phyloP scores from a whole-genome alignment of 2,113 vertebrate species.

The Triplophysa siluroides region DNA sequence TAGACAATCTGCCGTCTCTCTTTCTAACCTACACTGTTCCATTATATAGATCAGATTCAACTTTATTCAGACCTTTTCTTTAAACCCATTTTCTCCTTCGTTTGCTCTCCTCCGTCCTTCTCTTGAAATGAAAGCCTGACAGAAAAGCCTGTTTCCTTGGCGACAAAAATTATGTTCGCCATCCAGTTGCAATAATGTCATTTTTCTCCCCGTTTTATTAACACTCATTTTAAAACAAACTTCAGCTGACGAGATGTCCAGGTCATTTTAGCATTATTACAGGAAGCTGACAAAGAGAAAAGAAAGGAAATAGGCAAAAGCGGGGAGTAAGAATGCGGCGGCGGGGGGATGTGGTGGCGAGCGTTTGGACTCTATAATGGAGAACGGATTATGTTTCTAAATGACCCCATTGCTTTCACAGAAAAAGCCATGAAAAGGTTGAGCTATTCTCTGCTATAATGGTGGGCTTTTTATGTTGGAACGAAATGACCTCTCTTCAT shows the following conservation, averaged over 20 bases:
- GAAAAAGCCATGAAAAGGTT: conserved; percentile 56
- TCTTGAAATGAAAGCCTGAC: conserved; percentile 22
- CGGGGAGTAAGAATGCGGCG: conserved; percentile 35
- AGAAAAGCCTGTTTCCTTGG: conserved; percentile 53
- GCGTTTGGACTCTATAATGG: conserved; percentile 48
- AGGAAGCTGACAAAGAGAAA: conserved; percentile 27
- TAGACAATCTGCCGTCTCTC: conserved; percentile 29
- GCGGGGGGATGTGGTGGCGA: neutral
- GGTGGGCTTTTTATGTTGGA: conserved; percentile 52
- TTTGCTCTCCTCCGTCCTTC: conserved; percentile 25
- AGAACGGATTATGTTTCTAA: conserved; percentile 60
- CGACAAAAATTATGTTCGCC: conserved; percentile 45
- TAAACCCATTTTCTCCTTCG: conserved; percentile 23
- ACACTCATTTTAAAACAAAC: conserved; percentile 52
- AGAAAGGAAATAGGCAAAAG: conserved; percentile 20
- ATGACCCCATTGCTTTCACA: conserved; percentile 50
- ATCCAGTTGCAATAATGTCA: conserved; percentile 46
- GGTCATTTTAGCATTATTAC: conserved; percentile 56
- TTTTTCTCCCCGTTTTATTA: conserved; percentile 28
- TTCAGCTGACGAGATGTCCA: conserved; percentile 50
- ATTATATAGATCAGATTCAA: conserved; percentile 45
- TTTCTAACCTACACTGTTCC: conserved; percentile 4
- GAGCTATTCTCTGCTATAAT: conserved; percentile 56
- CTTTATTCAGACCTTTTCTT: conserved; percentile 23
- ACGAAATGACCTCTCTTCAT: conserved; percentile 53